phyloP scores from a whole-genome alignment of 2,888 invertebrate species.

The Neoscelio sp. region DNA sequence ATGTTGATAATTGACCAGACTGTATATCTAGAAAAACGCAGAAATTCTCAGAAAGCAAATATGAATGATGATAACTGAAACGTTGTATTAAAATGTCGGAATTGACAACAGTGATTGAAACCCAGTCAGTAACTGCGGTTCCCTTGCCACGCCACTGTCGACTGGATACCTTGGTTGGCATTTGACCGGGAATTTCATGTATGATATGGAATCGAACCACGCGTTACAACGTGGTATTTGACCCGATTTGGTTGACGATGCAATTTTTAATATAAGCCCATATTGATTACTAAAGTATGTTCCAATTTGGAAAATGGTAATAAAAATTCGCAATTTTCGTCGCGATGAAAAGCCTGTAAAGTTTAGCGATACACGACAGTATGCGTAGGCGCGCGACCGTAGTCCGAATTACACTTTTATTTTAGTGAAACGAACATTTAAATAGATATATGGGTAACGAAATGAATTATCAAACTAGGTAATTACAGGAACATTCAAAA shows the following conservation, averaged over 20 bases:
- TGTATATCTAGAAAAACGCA: too few species aligned
- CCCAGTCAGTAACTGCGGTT: slow-evolving; percentile 17
- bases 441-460: too few species aligned
- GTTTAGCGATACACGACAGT: too few species aligned
- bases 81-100: slow-evolving; percentile 7
- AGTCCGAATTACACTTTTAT: too few species aligned
- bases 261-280: slow-evolving; percentile 42
- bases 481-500: too few species aligned
- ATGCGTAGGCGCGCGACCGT: too few species aligned
- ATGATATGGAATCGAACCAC: slow-evolving; percentile 39
- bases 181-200: slow-evolving; percentile 47
- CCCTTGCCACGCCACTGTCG: slow-evolving; percentile 10
- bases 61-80: slow-evolving; percentile 4
- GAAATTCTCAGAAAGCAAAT: neutral
- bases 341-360: neutral
- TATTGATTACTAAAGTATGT: slow-evolving; percentile 19
- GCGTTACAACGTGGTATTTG: slow-evolving; percentile 44
- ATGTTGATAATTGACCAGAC: too few species aligned
- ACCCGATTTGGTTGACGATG: slow-evolving; percentile 35
- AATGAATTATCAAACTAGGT: too few species aligned
- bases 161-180: slow-evolving; percentile 35
- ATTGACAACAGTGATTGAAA: slow-evolving; percentile 25
- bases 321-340: slow-evolving; percentile 19
- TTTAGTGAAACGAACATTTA: too few species aligned
- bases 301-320: slow-evolving; percentile 5